Evolutionary conservation across 2,888 invertebrate species (phyloP).

Genomic region (Hartigia nigra): DNA sequence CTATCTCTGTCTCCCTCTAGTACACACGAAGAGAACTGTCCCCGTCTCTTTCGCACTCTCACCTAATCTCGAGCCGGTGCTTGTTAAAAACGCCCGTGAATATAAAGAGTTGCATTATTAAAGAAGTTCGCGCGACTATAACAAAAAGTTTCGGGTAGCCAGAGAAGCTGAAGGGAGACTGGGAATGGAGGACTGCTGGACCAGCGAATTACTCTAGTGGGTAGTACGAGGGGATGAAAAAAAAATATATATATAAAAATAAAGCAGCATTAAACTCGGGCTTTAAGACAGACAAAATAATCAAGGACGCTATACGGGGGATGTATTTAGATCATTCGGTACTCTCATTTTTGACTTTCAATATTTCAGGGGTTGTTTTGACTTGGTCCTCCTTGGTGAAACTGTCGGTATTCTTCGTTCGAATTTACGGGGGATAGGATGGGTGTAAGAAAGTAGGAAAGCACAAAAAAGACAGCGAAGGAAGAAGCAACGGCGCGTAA

Average conservation of each 20-base stretch:
- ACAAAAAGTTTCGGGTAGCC: constrained; percentile 54
- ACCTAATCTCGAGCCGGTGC: constrained; percentile 61
- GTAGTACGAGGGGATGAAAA: constrained; percentile 1
- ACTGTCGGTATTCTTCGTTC: background rate
- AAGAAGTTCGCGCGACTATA: constrained; percentile 65
- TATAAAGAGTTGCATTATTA: constrained; percentile 68
- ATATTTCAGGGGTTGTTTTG: background rate
- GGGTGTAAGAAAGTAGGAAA: constrained; percentile 12
- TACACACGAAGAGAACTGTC: background rate
- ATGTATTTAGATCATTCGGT: background rate
- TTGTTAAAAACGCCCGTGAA: constrained; percentile 66
- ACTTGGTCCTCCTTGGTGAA: background rate
- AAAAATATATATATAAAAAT: constrained; percentile 9
- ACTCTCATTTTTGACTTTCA: background rate
- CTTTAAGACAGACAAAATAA: background rate
- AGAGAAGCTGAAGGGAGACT: constrained; percentile 23
- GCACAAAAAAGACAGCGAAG: constrained; percentile 27
- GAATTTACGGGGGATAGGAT: background rate
- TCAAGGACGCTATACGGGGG: background rate
- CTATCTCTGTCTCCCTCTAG: constrained; percentile 20
- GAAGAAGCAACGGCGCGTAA: constrained; percentile 62
- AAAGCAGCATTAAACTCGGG: background rate
- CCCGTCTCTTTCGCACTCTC: constrained; percentile 33
- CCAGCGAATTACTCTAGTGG: constrained; percentile 10
- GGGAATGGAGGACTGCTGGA: constrained; percentile 22